These are phyloP conservation scores for Amphiprion percula DNA, from an alignment of 2,113 vertebrate genomes.

Conservation along the genomic window DNA sequence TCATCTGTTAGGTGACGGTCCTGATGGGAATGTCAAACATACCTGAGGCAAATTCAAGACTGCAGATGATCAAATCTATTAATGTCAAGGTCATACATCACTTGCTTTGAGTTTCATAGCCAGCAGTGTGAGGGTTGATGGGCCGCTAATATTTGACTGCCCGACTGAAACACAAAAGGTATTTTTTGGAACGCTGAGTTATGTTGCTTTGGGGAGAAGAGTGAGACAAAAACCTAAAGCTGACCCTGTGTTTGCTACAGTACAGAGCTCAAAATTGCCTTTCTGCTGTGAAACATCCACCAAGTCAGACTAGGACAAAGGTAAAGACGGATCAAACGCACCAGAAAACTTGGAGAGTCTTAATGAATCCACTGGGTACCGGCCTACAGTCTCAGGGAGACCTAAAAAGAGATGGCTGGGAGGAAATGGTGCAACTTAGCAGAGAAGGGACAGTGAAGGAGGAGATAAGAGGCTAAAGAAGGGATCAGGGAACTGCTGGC, in stretches of 20 bases:
- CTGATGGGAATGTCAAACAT: neutral
- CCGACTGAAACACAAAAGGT: neutral
- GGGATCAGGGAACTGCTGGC: conserved; percentile 61
- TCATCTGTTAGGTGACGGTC: neutral
- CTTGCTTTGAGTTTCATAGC: neutral
- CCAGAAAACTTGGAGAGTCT: conserved; percentile 46
- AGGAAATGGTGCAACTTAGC: conserved; percentile 47
- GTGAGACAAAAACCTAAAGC: neutral
- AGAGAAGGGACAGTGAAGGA: conserved; percentile 35
- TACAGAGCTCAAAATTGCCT: conserved; percentile 19
- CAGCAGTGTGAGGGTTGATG: neutral
- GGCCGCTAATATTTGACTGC: neutral
- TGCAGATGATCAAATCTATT: conserved; percentile 15
- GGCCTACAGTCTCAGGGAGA: conserved; percentile 27
- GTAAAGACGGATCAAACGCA: conserved; percentile 41
- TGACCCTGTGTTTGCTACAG: conserved; percentile 8
- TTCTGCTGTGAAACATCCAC: conserved; percentile 32
- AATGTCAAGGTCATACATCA: conserved; percentile 6
- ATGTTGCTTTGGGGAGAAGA: neutral
- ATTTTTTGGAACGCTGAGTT: conserved; percentile 11
- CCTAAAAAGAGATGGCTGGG: conserved; percentile 42
- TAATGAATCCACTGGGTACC: conserved; percentile 64
- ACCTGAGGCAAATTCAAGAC: neutral
- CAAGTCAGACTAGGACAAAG: conserved; percentile 37
- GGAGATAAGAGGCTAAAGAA: conserved; percentile 63